Base-by-base conservation (phyloP, 1,140 invertebrate genomes). In the Thereuonema tuberculata region DNA sequence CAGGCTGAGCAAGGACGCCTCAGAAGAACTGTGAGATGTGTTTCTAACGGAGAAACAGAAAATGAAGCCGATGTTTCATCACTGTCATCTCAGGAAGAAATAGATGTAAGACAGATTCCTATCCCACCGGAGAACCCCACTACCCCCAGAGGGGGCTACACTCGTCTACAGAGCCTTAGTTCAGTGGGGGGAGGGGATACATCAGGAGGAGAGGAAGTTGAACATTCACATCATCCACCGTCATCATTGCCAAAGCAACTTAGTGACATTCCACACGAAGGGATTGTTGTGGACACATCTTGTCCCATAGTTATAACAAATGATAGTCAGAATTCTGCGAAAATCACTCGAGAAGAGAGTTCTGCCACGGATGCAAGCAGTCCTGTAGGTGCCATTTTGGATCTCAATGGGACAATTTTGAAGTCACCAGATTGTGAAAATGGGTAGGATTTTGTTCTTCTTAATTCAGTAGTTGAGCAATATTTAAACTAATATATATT, bases 21-120 rank as follows among this genome's bases (percentile, higher is more conserved):
- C n/a, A n/a, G n/a, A n/a, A n/a, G n/a, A n/a, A n/a, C n/a, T n/a
- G n/a, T n/a, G n/a, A 37, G 17, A 37, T 17, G 31, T 37, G 17
- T 37, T 37, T 37, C 31, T 37, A 5, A 37, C 48, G 48, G 48
- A 12, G 48, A 50, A 21, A 50, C 48, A 5, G 48, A 24, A 21
- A 50, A 50, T 24, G 48, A 50, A 50, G 48, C 48, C 9, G 48
- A 50, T 21, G 21, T 50, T 50, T 50, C 48, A 14, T 50, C 48
- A 5, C 9, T 50, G 21, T 50, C 48, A 5, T 50, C 48, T 20
- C 21, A 14, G 23, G 48, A 50, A 14, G 48, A 50, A 21, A 17
- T 5, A 14, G 48, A 50, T 5, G 48, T 12, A 20, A 24, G 9
- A 14, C 17, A 17, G 21, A 20, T 50, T 14, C 21, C 21, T 14